phyloP scores from a whole-genome alignment of 2,113 vertebrate genomes.

The pig (Sus scrofa) region T2T-Sscrofa CM000826.6:76783501-76784000 shows the following conservation, averaged over 20 bases:
- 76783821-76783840: neutral
- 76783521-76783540: slow-evolving; percentile 49
- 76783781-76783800: neutral
- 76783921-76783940: neutral
- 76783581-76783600: neutral
- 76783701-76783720: neutral
- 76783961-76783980: no score
- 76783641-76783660: slow-evolving; percentile 16
- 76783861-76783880: neutral
- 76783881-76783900: slow-evolving; percentile 20
- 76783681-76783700: slow-evolving; percentile 43
- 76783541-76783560: slow-evolving; percentile 12
- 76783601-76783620: neutral
- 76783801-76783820: neutral
- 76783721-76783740: neutral
- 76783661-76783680: neutral
- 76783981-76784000: no score
- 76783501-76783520: neutral
- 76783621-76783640: neutral
- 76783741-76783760: neutral
- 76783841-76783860: neutral
- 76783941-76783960: neutral
- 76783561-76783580: neutral
- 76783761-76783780: neutral
- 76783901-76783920: neutral